Base-by-base conservation (phyloP, 2,888 invertebrate genomes). In the Anthoptus insignis region DNA sequence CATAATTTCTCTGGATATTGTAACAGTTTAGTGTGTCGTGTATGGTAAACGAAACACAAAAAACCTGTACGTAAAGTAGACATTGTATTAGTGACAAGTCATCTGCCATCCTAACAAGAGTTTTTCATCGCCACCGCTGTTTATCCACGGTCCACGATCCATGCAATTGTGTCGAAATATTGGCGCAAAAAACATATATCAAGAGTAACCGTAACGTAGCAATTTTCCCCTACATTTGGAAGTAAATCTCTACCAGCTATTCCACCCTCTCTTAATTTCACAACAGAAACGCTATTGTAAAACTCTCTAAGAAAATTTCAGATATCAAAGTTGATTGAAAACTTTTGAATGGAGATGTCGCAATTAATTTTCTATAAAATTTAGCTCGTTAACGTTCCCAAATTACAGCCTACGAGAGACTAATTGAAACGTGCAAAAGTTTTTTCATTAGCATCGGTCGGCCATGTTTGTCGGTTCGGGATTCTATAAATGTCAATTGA, bases 351-450 rank as follows among this genome's bases (percentile, higher is more conserved):
- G 89, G 88, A 91, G 90, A 90, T 88, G 91, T 91, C 88, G 89
- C 89, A 91, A 92, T 91, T 92, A 92, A 91, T 92, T 91, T 91
- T 89, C 90, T 88, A 90, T 91, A 88, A 90, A 91, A 89, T 91
- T 90, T 86, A 87, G 88, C 89, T 90, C 91, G 90, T 91, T 91
- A 91, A 90, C 90, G 87, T 86, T 84, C 80, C 82, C 82, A 89
- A 89, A 88, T 89, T 87, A 88, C 86, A 84, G 82, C 80, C 83
- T 87, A 86, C 87, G 82, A 84, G 84, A 82, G 81, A 80, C 82
- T 89, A 89, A 91, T 91, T 89, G 88, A 90, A 89, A 88, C 82
- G 81, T 81, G 83, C 76, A 73, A 86, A 89, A 89, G 85, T 91
- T 91, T 90, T 89, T 90, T 91, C 87, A 91, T 91, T 89, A 89